Percentiles rank a stretch among this genome's conserved stretches.
phyloP scores from a whole-genome alignment of 2,797 vertebrate genomes.

The Crenichthys baileyi region DNA sequence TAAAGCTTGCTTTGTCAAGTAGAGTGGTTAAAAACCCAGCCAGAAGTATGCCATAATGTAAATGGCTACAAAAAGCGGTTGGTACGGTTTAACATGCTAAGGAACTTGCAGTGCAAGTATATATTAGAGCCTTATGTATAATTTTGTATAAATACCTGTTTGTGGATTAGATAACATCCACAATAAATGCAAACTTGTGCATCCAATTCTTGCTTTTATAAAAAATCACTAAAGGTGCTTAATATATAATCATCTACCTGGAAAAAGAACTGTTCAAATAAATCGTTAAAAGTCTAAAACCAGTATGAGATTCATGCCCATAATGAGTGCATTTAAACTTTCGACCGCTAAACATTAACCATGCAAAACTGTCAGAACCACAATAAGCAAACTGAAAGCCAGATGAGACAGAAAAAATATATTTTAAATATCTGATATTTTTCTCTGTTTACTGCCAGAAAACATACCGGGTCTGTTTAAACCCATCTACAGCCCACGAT shows the following conservation, averaged over 20 bases:
- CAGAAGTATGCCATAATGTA: too few species aligned
- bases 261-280: not conserved
- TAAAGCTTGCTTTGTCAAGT: too few species aligned
- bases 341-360: not conserved
- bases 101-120: too few species aligned
- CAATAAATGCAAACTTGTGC: not conserved
- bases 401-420: not conserved
- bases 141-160: not conserved
- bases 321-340: not conserved
- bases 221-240: not conserved
- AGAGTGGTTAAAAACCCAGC: too few species aligned
- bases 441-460: not conserved
- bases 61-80: too few species aligned
- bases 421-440: not conserved
- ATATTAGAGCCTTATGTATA: not conserved
- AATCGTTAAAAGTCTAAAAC: not conserved
- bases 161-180: not conserved
- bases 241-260: not conserved
- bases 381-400: not conserved
- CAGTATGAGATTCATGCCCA: not conserved
- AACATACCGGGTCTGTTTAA: not conserved
- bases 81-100: too few species aligned
- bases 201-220: not conserved
- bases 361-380: not conserved
- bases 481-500: not conserved